Evolutionary conservation across 1,140 invertebrate species (phyloP), one percentile per base, ranked within the genome.

Genomic region (Hylyphantes graminicola): DNA sequence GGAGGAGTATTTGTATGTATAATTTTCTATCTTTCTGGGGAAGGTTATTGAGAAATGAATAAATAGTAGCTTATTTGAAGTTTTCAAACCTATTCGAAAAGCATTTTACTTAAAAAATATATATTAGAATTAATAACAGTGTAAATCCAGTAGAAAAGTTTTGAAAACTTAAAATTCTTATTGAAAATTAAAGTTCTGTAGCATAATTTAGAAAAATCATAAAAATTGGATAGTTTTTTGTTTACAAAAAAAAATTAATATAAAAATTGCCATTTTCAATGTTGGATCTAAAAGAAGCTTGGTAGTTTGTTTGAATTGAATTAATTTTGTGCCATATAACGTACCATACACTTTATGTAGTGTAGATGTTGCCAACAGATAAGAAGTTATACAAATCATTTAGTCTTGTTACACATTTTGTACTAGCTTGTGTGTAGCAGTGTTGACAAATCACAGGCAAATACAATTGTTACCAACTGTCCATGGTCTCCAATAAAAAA

Each of bases 391-490:
- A 81, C 53, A 63, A 81, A 63, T 73, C 73, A 51, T 15, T 73
- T 80, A 80, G 77, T 70, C 53, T 73, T 81, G 79, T 81, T 81
- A 81, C 65, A 81, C 51, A 35, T 81, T 81, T 81, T 81, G 79
- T 81, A 81, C 79, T 81, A 81, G 79, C 79, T 81, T 63, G 65
- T 81, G 79, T 81, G 79, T 81, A 81, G 68, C 73, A 63, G 55
- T 78, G 68, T 81, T 73, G 79, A 73, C 35, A 35, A 11, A 81
- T 73, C 55, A 68, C 77, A 81, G 73, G 79, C 79, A 81, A 81
- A 81, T 81, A 81, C 65, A 81, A 81, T 17, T 81, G 79, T 81
- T 81, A 70, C 79, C 73, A 81, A 81, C 79, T 81, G 79, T 81
- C 79, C 79, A 81, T 81, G 72, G 68, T 17, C 67, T 81, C 79